Conservation (phyloP, 2,113 vertebrate genomes). For the Podarcis muralis region DNA sequence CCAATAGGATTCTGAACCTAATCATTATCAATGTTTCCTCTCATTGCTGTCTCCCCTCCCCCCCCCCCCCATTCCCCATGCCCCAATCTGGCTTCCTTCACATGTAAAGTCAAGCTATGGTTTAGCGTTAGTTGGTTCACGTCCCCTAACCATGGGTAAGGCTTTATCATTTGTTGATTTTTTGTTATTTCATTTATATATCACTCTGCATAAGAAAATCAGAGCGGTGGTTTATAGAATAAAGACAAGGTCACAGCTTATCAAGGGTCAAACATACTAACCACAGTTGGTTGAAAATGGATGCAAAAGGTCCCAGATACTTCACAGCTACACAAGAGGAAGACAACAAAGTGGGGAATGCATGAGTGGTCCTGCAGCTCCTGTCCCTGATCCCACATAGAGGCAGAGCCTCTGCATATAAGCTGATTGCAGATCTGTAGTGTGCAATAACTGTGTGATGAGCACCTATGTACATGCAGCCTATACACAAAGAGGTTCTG, state of each 20-base stretch:
- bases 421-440: not conserved
- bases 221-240: too few relatives aligned
- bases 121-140: not conserved
- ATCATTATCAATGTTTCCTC: not conserved
- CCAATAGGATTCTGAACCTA: not conserved
- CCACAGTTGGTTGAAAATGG: too few relatives aligned
- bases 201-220: too few relatives aligned
- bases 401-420: not conserved
- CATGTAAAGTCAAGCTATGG: not conserved
- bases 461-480: not conserved
- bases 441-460: not conserved
- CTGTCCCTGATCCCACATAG: not conserved
- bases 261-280: too few relatives aligned
- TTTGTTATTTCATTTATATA: too few relatives aligned
- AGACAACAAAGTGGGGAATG: too few relatives aligned
- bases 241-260: too few relatives aligned
- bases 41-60: not conserved
- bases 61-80: not conserved
- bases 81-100: not conserved
- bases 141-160: too few relatives aligned
- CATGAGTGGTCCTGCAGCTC: too few relatives aligned
- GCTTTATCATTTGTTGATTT: too few relatives aligned
- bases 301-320: too few relatives aligned
- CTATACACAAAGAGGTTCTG: not conserved
- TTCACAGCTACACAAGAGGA: too few relatives aligned